Base-by-base conservation (phyloP, 2,797 vertebrate species). In the Danio jaintianensis region DNA sequence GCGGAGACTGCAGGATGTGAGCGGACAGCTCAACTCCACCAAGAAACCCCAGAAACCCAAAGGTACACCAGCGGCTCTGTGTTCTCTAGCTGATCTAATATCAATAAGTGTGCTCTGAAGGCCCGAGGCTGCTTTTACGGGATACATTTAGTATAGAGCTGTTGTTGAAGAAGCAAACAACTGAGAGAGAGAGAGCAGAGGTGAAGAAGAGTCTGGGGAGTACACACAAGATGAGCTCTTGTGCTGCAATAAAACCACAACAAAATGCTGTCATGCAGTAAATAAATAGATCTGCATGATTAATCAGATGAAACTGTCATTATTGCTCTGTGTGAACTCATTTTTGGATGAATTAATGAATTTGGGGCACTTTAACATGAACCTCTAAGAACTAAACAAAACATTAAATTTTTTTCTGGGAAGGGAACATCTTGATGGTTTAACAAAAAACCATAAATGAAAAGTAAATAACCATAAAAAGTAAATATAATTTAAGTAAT, bases 41-140 rank as follows among this genome's bases (percentile, higher is more conserved):
- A 98, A 98, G 92, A 98, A 98, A 80, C 96, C 96, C 3, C 85
- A 90, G 0, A 98, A 98, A 87, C 90, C 85, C 87, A 98, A 98
- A 91, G 91, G 96, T 97, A 76, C 29, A 7, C 7, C 40, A 16
- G 15, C 22, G 6, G 1, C 16, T 7, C 15, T 6, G 7, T 67
- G 42, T 42, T 20, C 20, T 29, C 42, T 29, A 2, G 64, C 29
- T 29, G 29, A 29, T 29, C 29, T 22, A 4, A 43, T 29, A 53
- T 40, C 16, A 38, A n/a, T n/a, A 29, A 16, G 15, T 18, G 0
- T 5, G 8, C 9, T 20, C 40, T 18, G 62, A 64, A 42, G 40
- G 38, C 62, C 62, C 0, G 40, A 64, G 62, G 62, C 62, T 20
- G 62, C 38, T n/a, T 64, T 63, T 50, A 68, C 50, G 66, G 47